Evolutionary conservation across 2,888 invertebrate genomes (phyloP).

Genomic region (Protula sp.): DNA sequence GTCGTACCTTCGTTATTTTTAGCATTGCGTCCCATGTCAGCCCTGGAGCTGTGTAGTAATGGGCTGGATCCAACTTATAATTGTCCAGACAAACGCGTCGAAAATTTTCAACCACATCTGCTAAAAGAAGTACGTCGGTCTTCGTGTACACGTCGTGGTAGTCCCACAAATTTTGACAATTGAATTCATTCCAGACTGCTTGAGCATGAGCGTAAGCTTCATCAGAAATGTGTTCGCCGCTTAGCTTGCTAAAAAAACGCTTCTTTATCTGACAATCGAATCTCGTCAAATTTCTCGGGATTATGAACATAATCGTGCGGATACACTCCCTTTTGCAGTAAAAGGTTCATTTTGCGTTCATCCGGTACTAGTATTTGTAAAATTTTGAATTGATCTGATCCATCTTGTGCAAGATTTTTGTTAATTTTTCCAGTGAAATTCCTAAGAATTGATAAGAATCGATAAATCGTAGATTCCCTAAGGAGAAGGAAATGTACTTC

Average conservation of each 20-base stretch:
- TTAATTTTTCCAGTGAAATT: too few species aligned
- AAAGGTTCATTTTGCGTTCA: not conserved
- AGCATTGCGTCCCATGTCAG: conserved; percentile 33
- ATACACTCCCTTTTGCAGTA: conserved; percentile 6
- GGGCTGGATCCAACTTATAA: conserved; percentile 28
- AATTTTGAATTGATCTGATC: too few species aligned
- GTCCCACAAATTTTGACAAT: not conserved
- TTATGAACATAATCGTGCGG: conserved; percentile 5
- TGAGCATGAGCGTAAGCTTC: conserved; percentile 6
- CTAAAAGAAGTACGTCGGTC: conserved; percentile 4
- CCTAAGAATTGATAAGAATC: not conserved
- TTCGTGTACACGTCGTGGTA: conserved; percentile 8
- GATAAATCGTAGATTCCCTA: too few species aligned
- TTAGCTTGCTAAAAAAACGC: conserved; percentile 4
- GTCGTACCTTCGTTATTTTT: conserved; percentile 24
- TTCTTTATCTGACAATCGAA: not conserved
- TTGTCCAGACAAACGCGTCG: conserved; percentile 23
- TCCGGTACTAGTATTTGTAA: too few species aligned
- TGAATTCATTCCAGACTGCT: conserved; percentile 1
- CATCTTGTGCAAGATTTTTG: too few species aligned
- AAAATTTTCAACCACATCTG: conserved; percentile 8
- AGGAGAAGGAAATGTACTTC: too few species aligned
- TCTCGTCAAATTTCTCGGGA: not conserved
- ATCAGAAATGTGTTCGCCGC: not conserved
- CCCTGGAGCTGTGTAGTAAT: conserved; percentile 32